Conservation (phyloP, 2,797 vertebrate genomes). For the Sebastes steindachneri region DNA sequence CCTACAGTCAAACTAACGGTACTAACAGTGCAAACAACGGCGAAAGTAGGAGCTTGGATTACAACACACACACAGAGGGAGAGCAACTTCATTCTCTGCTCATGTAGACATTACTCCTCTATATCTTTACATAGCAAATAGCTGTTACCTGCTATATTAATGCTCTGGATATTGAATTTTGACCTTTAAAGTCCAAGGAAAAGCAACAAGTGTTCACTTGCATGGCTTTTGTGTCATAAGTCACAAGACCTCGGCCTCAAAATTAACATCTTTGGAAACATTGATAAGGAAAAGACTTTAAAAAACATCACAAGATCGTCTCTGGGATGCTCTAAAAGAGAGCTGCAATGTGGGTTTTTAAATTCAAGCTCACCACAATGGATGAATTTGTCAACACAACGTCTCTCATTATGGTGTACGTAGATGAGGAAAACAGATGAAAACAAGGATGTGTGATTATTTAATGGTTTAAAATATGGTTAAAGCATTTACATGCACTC, state of each 20-base stretch:
- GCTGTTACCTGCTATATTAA: no score
- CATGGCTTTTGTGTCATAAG: conserved; percentile 39
- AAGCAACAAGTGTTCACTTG: conserved; percentile 35
- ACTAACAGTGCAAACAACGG: no score
- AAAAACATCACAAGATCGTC: conserved; percentile 64
- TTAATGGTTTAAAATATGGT: background rate
- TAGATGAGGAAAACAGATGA: background rate
- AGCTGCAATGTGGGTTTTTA: conserved; percentile 35
- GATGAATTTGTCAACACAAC: background rate
- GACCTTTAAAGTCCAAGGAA: conserved; percentile 24
- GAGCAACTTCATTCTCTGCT: no score
- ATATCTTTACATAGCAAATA: no score
- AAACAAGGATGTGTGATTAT: background rate
- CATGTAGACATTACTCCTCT: no score
- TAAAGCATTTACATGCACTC: background rate
- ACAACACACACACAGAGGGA: no score
- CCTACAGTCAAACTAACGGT: background rate
- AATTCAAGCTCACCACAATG: background rate
- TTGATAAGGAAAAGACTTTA: conserved; percentile 18
- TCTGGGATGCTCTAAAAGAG: conserved; percentile 20
- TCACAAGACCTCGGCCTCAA: conserved; percentile 63
- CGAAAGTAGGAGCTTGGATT: no score
- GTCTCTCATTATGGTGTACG: background rate
- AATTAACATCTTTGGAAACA: conserved; percentile 34
- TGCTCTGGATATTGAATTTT: no score